Conservation (phyloP, 2,888 invertebrate species). For the Leucozona laternaria region DNA sequence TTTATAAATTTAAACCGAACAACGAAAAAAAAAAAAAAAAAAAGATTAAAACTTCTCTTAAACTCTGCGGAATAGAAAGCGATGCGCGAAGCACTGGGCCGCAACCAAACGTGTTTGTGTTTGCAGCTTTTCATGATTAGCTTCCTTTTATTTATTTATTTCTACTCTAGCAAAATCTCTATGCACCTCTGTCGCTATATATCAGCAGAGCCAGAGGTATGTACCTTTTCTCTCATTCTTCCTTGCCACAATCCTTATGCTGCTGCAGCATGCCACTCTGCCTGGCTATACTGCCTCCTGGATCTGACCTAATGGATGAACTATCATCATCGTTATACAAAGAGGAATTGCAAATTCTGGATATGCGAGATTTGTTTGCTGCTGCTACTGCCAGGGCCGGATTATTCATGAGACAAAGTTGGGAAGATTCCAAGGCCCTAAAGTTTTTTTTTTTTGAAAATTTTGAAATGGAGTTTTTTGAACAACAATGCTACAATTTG, state of each 20-base stretch:
- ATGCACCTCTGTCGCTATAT: neutral
- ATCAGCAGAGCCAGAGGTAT: neutral
- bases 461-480: too few species aligned
- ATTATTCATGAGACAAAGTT: neutral
- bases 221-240: neutral
- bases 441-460: too few species aligned
- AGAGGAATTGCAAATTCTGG: conserved; percentile 62
- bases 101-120: conserved; percentile 70
- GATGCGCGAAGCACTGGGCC: conserved; percentile 61
- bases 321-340: conserved; percentile 53
- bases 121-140: conserved; percentile 73
- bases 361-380: conserved; percentile 22
- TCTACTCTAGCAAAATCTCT: neutral
- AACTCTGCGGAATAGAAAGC: conserved; percentile 62
- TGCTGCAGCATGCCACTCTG: neutral
- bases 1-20: neutral
- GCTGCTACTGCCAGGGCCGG: neutral
- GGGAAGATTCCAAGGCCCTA: neutral
- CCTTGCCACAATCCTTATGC: conserved; percentile 18
- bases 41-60: conserved; percentile 20
- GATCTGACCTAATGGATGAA: conserved; percentile 57
- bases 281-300: neutral
- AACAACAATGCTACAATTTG: too few species aligned
- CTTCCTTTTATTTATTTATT: conserved; percentile 62
- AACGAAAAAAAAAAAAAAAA: conserved; percentile 8